These are phyloP conservation scores for Limnephilus auricula DNA, from an alignment of 2,888 invertebrate genomes.

Conservation along the genomic window DNA sequence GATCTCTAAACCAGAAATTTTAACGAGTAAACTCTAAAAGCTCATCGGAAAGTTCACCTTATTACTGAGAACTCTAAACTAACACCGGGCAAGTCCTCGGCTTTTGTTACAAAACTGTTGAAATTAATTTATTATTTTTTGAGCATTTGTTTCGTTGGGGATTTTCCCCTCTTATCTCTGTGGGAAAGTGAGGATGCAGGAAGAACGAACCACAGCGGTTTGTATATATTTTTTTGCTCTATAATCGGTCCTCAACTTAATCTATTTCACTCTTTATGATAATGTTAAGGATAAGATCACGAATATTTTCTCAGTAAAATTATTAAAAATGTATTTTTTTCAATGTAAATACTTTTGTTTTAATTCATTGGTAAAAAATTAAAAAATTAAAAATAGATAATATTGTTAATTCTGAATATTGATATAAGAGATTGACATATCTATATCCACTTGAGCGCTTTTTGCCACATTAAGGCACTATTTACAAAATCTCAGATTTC, in stretches of 20 bases:
- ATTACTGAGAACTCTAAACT: neutral
- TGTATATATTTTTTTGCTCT: slow-evolving; percentile 20
- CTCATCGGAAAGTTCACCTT: neutral
- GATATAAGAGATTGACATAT: too few relatives aligned
- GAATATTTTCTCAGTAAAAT: neutral
- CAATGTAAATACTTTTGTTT: neutral
- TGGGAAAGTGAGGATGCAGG: slow-evolving; percentile 45
- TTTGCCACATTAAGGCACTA: too few relatives aligned
- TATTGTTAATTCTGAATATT: too few relatives aligned
- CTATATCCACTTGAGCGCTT: too few relatives aligned
- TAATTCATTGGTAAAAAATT: too few relatives aligned
- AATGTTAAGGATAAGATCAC: neutral
- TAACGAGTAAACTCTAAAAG: neutral
- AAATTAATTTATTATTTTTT: neutral
- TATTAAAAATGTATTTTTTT: neutral
- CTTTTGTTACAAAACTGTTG: neutral
- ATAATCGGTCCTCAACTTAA: slow-evolving; percentile 22
- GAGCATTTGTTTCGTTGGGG: neutral
- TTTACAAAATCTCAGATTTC: too few relatives aligned
- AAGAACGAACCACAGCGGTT: slow-evolving; percentile 24
- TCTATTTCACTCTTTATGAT: slow-evolving; percentile 16
- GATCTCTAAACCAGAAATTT: neutral
- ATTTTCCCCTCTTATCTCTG: slow-evolving; percentile 37
- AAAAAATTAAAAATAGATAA: too few relatives aligned
- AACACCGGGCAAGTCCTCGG: neutral